Evolutionary conservation across 2,888 invertebrate genomes (phyloP).

Genomic region (Cerastis rubricosa): DNA sequence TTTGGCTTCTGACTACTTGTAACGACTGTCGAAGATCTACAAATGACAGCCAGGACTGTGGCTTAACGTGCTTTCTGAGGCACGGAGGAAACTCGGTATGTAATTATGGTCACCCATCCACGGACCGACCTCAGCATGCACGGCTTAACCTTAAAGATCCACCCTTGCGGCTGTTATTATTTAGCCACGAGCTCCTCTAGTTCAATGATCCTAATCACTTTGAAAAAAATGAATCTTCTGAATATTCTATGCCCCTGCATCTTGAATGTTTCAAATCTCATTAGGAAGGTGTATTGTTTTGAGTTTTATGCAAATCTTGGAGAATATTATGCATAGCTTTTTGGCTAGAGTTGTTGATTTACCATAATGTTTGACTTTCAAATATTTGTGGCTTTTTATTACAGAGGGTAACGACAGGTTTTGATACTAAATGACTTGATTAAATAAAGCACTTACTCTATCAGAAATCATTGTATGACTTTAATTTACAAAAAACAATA

Average conservation of each 20-base stretch:
- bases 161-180: no score
- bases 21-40: no score
- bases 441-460: background rate
- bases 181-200: no score
- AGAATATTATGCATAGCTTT: conserved; percentile 48
- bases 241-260: background rate
- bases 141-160: no score
- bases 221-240: conserved; percentile 17
- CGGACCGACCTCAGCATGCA: no score
- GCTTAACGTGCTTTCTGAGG: no score
- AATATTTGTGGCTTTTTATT: conserved; percentile 20
- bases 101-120: no score
- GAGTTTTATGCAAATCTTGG: conserved; percentile 41
- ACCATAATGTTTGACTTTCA: background rate
- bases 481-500: no score
- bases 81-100: no score
- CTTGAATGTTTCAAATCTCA: conserved; percentile 47
- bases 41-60: no score
- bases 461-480: background rate
- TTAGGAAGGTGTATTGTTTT: conserved; percentile 40
- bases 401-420: background rate
- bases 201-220: background rate
- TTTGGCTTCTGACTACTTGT: no score
- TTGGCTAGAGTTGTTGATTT: background rate
- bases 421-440: background rate